Conservation (phyloP, 2,888 invertebrate genomes). For the Folsomia candida region DNA sequence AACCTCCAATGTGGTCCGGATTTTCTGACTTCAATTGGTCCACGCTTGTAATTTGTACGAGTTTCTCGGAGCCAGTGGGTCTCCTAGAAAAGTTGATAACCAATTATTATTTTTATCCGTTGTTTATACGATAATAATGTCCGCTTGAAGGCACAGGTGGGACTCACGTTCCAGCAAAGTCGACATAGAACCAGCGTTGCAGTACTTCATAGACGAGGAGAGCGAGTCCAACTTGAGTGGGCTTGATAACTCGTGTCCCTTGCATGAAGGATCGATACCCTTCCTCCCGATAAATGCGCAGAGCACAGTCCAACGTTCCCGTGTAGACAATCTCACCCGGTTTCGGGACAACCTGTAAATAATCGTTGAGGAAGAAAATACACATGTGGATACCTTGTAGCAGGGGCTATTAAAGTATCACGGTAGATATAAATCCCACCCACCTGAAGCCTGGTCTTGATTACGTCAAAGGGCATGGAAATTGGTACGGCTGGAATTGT, state of each 20-base stretch:
- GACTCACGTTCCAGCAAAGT: constrained; percentile 60
- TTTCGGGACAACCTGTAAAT: constrained; percentile 57
- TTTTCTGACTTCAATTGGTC: constrained; percentile 55
- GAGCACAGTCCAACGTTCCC: constrained; percentile 59
- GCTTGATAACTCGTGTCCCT: constrained; percentile 57
- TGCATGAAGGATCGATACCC: constrained; percentile 63
- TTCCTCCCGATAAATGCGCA: constrained; percentile 59
- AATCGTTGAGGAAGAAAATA: neutral
- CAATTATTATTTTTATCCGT: no score
- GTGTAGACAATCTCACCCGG: constrained; percentile 62
- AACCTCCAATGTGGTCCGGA: constrained; percentile 63
- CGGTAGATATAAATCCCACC: no score
- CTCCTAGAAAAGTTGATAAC: constrained; percentile 52
- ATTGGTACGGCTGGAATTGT: constrained; percentile 56
- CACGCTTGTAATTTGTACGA: constrained; percentile 51
- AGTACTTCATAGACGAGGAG: constrained; percentile 62
- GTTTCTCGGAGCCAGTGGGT: constrained; percentile 57
- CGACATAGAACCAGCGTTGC: constrained; percentile 61
- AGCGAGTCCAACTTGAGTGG: constrained; percentile 64
- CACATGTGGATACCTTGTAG: neutral
- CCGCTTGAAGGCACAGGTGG: neutral
- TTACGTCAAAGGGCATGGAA: constrained; percentile 64
- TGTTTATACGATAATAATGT: no score
- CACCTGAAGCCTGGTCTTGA: constrained; percentile 57
- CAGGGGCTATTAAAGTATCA: neutral